Evolutionary conservation across 2,113 vertebrate species (phyloP).

Genomic region (Myotis yumanensis): DNA sequence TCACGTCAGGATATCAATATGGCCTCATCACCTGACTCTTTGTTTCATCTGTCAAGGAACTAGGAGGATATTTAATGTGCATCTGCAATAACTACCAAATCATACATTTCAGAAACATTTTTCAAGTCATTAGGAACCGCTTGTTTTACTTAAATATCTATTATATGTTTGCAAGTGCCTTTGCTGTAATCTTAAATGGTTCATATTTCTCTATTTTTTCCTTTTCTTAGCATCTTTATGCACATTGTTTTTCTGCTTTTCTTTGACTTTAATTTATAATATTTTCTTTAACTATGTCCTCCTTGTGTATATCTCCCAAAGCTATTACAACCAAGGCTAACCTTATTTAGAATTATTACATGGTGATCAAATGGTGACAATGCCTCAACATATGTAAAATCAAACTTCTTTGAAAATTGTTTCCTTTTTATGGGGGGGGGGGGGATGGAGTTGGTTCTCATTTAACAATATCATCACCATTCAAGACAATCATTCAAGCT

Average conservation of each 20-base stretch:
- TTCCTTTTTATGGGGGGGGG: background rate
- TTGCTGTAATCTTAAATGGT: background rate
- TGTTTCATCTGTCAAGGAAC: background rate
- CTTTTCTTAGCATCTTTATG: background rate
- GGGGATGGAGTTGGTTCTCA: background rate
- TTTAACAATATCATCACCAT: background rate
- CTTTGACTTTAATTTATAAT: background rate
- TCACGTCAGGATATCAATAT: constrained; percentile 42
- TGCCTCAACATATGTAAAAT: background rate
- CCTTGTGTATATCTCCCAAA: background rate
- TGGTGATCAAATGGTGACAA: background rate
- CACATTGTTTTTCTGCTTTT: background rate
- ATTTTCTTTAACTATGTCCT: background rate
- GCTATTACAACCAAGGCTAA: background rate
- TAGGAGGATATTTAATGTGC: background rate
- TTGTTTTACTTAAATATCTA: background rate
- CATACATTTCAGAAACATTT: background rate
- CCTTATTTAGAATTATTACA: background rate
- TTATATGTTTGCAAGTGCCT: background rate
- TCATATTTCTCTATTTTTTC: background rate
- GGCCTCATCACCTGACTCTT: constrained; percentile 27
- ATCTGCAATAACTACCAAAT: background rate
- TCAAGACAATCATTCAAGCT: background rate
- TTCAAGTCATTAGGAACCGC: background rate
- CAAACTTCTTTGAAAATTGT: background rate